Evolutionary conservation across 1,140 invertebrate genomes (phyloP).

Genomic region (Aphis craccivora): DNA sequence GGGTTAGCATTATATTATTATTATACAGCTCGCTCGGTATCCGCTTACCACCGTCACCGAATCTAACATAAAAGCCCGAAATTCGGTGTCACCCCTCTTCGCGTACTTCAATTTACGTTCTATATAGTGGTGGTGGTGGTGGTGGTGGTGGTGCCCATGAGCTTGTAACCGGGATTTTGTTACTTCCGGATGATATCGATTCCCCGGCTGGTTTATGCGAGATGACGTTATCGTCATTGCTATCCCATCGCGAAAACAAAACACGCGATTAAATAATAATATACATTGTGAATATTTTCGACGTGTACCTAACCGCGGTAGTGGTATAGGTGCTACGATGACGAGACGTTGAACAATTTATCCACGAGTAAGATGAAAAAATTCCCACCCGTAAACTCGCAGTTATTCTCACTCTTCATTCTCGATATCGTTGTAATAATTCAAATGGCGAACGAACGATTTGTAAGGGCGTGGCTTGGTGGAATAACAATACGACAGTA

Average conservation of each 20-base stretch:
- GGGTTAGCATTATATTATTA: neutral
- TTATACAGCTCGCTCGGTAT: neutral
- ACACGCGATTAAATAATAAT: neutral
- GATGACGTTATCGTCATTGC: neutral
- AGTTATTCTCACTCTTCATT: neutral
- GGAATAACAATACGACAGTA: neutral
- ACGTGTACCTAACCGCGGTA: neutral
- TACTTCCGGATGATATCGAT: constrained; percentile 40
- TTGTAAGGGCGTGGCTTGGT: neutral
- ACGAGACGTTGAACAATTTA: neutral
- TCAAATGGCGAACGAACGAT: neutral
- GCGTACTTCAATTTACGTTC: neutral
- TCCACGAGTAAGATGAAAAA: neutral
- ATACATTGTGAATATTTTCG: neutral
- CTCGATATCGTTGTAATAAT: constrained; percentile 38
- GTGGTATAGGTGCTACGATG: no score
- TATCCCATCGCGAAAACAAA: neutral
- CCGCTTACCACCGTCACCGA: neutral
- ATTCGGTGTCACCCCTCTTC: neutral
- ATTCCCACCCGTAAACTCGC: neutral
- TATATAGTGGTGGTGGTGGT: neutral
- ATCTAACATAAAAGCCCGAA: neutral
- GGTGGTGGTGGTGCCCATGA: neutral
- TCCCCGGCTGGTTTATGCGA: neutral
- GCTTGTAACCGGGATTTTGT: constrained; percentile 10